A percentile compares a stretch with the other conserved stretches of the same genome.
These are phyloP conservation scores for Romanogobio albipinnatus DNA, from an alignment of 2,113 vertebrate species.

Conservation along the genomic window DNA sequence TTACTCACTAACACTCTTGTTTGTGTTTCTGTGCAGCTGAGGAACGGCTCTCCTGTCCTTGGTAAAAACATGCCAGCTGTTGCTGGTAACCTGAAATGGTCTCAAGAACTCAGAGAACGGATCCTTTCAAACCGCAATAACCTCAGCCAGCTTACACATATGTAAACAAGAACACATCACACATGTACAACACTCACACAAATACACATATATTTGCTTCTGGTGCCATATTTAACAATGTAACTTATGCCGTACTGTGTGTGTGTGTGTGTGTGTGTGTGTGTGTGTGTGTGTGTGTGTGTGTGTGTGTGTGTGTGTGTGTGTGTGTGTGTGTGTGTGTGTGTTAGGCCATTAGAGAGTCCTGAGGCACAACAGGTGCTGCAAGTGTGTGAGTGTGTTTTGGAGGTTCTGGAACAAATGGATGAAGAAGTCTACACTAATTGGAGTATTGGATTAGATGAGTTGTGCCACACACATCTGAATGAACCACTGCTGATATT, in stretches of 20 bases:
- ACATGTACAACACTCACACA: constrained; percentile 3
- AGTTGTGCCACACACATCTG: constrained; percentile 71
- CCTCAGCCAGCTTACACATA: constrained; percentile 71
- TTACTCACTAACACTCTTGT: background rate
- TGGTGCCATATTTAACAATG: background rate
- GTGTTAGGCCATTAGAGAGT: constrained; percentile 67
- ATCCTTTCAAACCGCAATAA: constrained; percentile 69
- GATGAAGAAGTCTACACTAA: constrained; percentile 68
- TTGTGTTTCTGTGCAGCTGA: constrained; percentile 63
- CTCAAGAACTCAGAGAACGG: constrained; percentile 72
- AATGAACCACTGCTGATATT: constrained; percentile 68
- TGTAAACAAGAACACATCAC: constrained; percentile 56
- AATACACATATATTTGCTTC: background rate
- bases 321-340: background rate
- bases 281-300: background rate
- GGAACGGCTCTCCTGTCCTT: constrained; percentile 64
- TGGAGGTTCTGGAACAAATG: constrained; percentile 71
- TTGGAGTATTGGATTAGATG: constrained; percentile 71
- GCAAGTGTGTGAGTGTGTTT: constrained; percentile 73
- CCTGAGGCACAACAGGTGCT: constrained; percentile 72
- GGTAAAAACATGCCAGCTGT: constrained; percentile 76
- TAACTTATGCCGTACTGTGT: background rate
- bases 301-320: background rate
- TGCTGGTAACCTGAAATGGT: constrained; percentile 79
- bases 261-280: background rate